Evolutionary conservation across 1,140 invertebrate species (phyloP), one percentile per base, ranked within the genome.

Genomic region (Bicyclus anynana): DNA sequence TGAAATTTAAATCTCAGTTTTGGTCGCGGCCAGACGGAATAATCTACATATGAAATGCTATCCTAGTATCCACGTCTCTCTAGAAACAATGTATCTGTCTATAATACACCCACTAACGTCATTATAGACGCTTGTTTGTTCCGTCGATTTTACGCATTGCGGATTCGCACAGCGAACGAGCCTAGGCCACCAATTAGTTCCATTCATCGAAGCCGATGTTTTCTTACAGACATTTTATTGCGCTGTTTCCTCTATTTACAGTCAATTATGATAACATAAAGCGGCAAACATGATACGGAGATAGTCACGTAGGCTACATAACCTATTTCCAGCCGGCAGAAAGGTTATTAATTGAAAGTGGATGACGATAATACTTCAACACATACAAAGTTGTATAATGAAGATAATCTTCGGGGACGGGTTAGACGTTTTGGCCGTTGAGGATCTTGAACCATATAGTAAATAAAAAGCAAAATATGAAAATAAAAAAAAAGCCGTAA

Each of bases 241-340:
- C 44, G 27, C 44, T 56, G 46, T 50, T 62, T 57, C 29, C 60
- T 50, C 37, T 46, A 53, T 53, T 57, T 62, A 57, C 37, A 29
- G 18, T n/a, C 49, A 52, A 56, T 57, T 53, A 62, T 23, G 33
- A 56, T 53, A 57, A 46, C 52, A 52, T 16, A 53, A 42, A 37
- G 33, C 53, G 49, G 48, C 53, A 53, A n/a, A 62, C 40, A 54
- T 60, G 23, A 59, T 18, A 55, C 53, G 38, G 26, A n/a, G 44
- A 29, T 23, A 23, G 18, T 52, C 35, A 20, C 35, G 16, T 20
- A 40, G 37, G 17, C 1, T 12, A 44, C 10, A n/a, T 44, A 10
- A n/a, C n/a, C n/a, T n/a, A n/a, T n/a, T n/a, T n/a, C n/a, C n/a
- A n/a, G n/a, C n/a, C n/a, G n/a, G n/a, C n/a, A n/a, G n/a, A n/a